Percentiles rank a stretch among this genome's conserved stretches.
These are phyloP conservation scores for Phycodurus eques DNA, from an alignment of 2,113 vertebrate species.

Conservation along the genomic window DNA sequence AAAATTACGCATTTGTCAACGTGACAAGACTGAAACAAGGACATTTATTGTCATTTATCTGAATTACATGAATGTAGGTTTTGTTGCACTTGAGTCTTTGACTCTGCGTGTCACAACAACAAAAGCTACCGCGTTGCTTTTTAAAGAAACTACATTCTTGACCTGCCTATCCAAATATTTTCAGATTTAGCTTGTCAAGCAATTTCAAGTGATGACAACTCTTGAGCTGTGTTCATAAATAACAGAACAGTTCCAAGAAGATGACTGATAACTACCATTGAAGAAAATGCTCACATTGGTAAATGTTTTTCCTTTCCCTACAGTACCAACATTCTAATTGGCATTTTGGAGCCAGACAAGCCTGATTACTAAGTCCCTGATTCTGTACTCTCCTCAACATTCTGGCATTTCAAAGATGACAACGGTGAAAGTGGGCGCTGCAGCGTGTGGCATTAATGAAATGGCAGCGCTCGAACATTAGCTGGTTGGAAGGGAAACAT, in stretches of 20 bases:
- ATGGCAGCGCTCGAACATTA: constrained; percentile 26
- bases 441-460: constrained; percentile 27
- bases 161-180: background rate
- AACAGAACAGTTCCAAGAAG: constrained; percentile 36
- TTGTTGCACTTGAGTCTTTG: constrained; percentile 4
- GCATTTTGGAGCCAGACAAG: constrained; percentile 52
- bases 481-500: background rate
- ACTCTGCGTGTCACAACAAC: background rate
- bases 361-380: constrained; percentile 44
- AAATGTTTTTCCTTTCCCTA: constrained; percentile 35
- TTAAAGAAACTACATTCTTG: background rate
- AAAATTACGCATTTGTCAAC: constrained; percentile 55
- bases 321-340: constrained; percentile 66
- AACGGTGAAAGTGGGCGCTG: constrained; percentile 44
- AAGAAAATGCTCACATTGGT: constrained; percentile 59
- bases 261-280: constrained; percentile 58
- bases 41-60: constrained; percentile 52
- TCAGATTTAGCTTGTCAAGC: background rate
- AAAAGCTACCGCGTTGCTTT: constrained; percentile 1
- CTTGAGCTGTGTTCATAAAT: constrained; percentile 31
- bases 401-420: constrained; percentile 64
- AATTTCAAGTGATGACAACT: constrained; percentile 10
- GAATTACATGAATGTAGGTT: constrained; percentile 30
- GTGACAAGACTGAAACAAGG: constrained; percentile 39
- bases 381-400: constrained; percentile 48